Evolutionary conservation across 2,797 vertebrate species (phyloP).

Genomic region (Protosalanx chinensis): DNA sequence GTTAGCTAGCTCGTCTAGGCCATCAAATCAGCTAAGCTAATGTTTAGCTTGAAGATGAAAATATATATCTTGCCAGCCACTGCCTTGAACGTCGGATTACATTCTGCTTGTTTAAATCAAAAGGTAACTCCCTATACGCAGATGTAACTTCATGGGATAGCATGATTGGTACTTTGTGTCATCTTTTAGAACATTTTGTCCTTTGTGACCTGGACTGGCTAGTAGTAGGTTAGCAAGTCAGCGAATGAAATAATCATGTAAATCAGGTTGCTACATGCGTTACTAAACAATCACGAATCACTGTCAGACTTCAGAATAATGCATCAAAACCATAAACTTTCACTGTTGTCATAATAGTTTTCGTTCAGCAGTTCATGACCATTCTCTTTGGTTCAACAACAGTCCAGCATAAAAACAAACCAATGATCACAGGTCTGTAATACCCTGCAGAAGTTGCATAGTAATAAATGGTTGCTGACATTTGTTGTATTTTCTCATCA

Average conservation of each 20-base stretch:
- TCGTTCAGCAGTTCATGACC: neutral
- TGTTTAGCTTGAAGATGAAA: neutral
- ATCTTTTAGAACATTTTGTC: constrained; percentile 43
- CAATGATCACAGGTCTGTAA: neutral
- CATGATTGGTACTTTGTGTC: neutral
- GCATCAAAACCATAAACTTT: neutral
- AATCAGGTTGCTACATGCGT: no score
- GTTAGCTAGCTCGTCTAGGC: neutral
- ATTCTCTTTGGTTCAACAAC: neutral
- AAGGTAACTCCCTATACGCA: neutral
- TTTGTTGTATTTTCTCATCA: constrained; percentile 18
- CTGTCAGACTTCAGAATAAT: neutral
- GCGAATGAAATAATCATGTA: neutral
- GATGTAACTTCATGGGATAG: neutral
- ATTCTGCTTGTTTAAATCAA: neutral
- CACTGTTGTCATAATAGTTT: neutral
- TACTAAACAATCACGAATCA: no score
- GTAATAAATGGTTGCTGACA: neutral
- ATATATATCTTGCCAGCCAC: neutral
- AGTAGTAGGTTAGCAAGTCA: constrained; percentile 1
- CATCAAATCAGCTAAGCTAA: neutral
- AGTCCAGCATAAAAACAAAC: neutral
- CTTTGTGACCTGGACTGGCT: constrained; percentile 34
- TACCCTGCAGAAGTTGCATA: neutral
- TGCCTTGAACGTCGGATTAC: neutral